Conservation (phyloP, 1,140 invertebrate species). For the Drosophila suzukii region DNA sequence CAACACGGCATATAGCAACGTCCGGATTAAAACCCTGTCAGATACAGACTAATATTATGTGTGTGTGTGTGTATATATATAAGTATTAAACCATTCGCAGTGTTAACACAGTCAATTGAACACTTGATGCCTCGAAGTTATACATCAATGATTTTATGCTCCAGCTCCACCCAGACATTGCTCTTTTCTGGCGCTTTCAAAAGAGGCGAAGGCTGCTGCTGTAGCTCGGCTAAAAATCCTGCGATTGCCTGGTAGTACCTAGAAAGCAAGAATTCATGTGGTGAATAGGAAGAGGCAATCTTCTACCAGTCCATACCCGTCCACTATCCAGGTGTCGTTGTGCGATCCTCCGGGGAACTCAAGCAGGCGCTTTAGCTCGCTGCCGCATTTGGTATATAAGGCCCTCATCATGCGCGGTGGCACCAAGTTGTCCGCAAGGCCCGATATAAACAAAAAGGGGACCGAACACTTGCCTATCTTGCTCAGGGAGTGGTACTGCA, state of each 20-base stretch:
- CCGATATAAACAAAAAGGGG: constrained; percentile 92
- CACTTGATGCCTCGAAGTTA: constrained; percentile 58
- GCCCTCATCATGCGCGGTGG: constrained; percentile 93
- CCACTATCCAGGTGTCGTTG: constrained; percentile 93
- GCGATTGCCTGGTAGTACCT: constrained; percentile 87
- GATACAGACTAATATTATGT: constrained; percentile 17
- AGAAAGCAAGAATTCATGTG: constrained; percentile 56
- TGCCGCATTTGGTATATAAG: constrained; percentile 89
- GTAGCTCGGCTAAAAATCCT: constrained; percentile 86
- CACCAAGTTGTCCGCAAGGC: constrained; percentile 92
- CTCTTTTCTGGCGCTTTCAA: constrained; percentile 78
- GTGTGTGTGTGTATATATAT: constrained; percentile 21
- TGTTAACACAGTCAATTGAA: constrained; percentile 80
- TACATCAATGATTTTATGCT: constrained; percentile 78
- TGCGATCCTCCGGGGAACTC: constrained; percentile 91
- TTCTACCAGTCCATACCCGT: constrained; percentile 58
- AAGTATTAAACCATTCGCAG: constrained; percentile 64
- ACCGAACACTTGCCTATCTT: constrained; percentile 89
- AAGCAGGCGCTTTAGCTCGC: constrained; percentile 89
- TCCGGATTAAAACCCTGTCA: constrained; percentile 46
- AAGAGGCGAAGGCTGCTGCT: constrained; percentile 64
- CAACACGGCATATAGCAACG: constrained; percentile 36
- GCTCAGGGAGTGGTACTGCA: constrained; percentile 81
- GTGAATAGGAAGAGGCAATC: too few relatives aligned
- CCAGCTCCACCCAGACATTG: constrained; percentile 76